These are phyloP conservation scores for Mimas tiliae DNA, from an alignment of 2,888 invertebrate genomes.

Conservation along the genomic window DNA sequence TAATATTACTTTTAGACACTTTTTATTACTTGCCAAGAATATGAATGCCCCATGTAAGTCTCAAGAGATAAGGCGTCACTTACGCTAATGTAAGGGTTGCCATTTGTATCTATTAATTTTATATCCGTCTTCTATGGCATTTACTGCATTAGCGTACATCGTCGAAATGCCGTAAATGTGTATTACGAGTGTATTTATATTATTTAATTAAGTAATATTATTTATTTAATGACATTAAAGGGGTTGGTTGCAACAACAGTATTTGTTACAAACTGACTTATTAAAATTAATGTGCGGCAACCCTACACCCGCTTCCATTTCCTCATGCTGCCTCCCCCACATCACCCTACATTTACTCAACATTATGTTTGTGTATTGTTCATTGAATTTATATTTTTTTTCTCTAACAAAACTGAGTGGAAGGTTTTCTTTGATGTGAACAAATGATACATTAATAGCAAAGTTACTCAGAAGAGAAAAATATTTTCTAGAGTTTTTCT, in stretches of 20 bases:
- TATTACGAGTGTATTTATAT: not conserved
- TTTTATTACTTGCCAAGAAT: not conserved
- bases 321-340: conserved; percentile 27
- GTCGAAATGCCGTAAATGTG: not conserved
- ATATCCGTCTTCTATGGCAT: not conserved
- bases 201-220: not conserved
- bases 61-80: not conserved
- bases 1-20: not conserved
- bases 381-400: conserved; percentile 43
- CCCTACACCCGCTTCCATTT: conserved; percentile 34
- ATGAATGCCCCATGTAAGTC: not conserved
- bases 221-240: no score
- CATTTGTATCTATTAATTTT: not conserved
- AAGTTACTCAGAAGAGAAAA: not conserved
- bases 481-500: not conserved
- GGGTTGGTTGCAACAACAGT: not conserved
- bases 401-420: conserved; percentile 8
- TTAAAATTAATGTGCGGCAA: conserved; percentile 29
- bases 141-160: not conserved
- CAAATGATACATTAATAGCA: conserved; percentile 14
- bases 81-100: not conserved
- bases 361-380: conserved; percentile 49
- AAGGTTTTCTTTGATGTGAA: conserved; percentile 17
- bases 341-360: conserved; percentile 26
- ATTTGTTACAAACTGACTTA: not conserved